phyloP scores from a whole-genome alignment of 2,113 vertebrate genomes.

The Rhipidura dahli region DNA sequence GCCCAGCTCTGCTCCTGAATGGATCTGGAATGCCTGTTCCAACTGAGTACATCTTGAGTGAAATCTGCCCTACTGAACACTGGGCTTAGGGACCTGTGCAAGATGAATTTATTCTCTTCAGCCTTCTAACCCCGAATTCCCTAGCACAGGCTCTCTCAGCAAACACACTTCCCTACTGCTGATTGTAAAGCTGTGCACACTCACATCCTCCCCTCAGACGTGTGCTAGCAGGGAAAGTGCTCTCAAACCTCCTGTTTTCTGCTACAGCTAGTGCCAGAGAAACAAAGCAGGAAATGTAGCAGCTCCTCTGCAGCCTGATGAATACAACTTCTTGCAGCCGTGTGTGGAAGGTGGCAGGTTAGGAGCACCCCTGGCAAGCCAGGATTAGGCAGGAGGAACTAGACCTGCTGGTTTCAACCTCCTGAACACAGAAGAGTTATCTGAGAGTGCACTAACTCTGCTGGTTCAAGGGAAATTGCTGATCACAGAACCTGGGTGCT shows the following conservation, averaged over 20 bases:
- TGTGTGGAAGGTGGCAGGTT: neutral
- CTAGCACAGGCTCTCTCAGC: neutral
- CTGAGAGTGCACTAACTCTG: neutral
- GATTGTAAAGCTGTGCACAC: neutral
- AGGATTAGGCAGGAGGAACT: neutral
- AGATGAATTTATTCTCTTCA: neutral
- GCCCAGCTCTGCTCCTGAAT: neutral
- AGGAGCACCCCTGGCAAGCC: neutral
- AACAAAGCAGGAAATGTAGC: neutral
- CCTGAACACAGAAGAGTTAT: neutral
- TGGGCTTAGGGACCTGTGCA: neutral
- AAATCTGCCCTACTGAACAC: neutral
- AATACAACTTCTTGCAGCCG: neutral
- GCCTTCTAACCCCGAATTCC: neutral
- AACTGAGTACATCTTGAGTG: neutral
- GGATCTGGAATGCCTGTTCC: neutral
- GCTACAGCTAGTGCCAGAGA: neutral
- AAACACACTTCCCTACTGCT: neutral
- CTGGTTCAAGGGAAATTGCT: neutral
- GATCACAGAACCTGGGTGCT: neutral
- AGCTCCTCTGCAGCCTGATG: neutral
- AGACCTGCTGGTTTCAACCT: neutral
- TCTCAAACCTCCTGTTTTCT: neutral
- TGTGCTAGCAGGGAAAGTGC: neutral
- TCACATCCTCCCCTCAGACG: neutral